Evolutionary conservation across 2,113 vertebrate genomes (phyloP), one percentile per base, ranked within the genome.

Genomic region (Oxygymnocypris stewartii): DNA sequence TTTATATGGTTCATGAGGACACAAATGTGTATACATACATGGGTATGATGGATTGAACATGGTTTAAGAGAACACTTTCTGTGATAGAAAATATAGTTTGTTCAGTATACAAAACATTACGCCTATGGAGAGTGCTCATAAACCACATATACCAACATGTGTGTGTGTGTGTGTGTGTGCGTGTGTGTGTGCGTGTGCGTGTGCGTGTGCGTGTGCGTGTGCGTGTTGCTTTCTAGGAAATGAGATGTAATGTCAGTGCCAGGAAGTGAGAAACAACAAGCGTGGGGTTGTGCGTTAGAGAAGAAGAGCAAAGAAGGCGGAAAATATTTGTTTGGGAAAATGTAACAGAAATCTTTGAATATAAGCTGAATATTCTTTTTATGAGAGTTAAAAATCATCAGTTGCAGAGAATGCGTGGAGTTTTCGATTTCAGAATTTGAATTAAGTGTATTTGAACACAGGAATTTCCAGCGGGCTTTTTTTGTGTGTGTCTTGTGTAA

Each of bases 161-260:
- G 18, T 42, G 18, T 74, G 37, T 74, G 69, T 35, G 13, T 40
- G 16, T 73, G 6, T 73, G 69, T 73, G 31, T 37, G 69, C 42
- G 35, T 40, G n/a, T n/a, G n/a, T n/a, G n/a, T n/a, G n/a, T n/a
- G n/a, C n/a, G n/a, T n/a, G n/a, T n/a, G n/a, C n/a, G n/a, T n/a
- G n/a, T n/a, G n/a, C n/a, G n/a, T n/a, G n/a, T n/a, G n/a, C n/a
- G 14, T 23, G 35, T 40, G 35, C 20, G 6, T 23, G 69, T 73
- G 69, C 40, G 69, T 73, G 35, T 74, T 18, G 71, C 16, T 42
- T 74, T 74, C 71, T 42, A 67, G 63, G 63, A 67, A 67, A 67
- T 67, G 25, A 31, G 12, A 67, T 67, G 63, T 67, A 67, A 31
- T 2, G 4, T 67, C 63, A 67, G 25, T 67, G 63, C 25, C 4